Evolutionary conservation across 2,797 vertebrate species (phyloP).

Genomic region (Hippocampus kuda): DNA sequence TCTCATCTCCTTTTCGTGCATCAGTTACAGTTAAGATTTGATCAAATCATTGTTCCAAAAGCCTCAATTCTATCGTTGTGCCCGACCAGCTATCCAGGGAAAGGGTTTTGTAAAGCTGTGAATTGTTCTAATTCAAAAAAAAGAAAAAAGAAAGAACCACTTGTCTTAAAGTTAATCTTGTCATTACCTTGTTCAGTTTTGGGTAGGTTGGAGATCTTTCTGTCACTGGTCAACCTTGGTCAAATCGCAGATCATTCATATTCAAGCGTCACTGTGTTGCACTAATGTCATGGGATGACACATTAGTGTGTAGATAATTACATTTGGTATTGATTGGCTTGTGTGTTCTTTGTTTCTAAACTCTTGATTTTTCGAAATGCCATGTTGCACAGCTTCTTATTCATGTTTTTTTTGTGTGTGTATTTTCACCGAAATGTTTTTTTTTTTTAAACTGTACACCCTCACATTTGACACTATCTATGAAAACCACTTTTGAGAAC

Average conservation of each 20-base stretch:
- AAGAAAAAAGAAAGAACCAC: conserved; percentile 55
- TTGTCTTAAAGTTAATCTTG: conserved; percentile 65
- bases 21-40: conserved; percentile 46
- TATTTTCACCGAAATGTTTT: conserved; percentile 35
- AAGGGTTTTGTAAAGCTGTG: conserved; percentile 70
- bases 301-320: conserved; percentile 60
- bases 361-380: conserved; percentile 6
- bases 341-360: conserved; percentile 13
- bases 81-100: conserved; percentile 59
- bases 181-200: conserved; percentile 54
- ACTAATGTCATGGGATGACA: conserved; percentile 37
- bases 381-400: conserved; percentile 49
- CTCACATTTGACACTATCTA: conserved; percentile 30
- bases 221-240: conserved; percentile 41
- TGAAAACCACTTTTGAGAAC: conserved; percentile 34
- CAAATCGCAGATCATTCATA: conserved; percentile 50
- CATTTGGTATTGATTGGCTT: conserved; percentile 44
- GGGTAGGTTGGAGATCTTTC: conserved; percentile 41
- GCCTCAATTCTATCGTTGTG: conserved; percentile 66
- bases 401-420: conserved; percentile 51
- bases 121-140: conserved; percentile 58
- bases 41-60: conserved; percentile 53
- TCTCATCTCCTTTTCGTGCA: conserved; percentile 37
- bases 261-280: conserved; percentile 49
- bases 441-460: conserved; percentile 18